phyloP scores from a whole-genome alignment of 2,888 invertebrate genomes.

The Pseudolycoriella hygida region DNA sequence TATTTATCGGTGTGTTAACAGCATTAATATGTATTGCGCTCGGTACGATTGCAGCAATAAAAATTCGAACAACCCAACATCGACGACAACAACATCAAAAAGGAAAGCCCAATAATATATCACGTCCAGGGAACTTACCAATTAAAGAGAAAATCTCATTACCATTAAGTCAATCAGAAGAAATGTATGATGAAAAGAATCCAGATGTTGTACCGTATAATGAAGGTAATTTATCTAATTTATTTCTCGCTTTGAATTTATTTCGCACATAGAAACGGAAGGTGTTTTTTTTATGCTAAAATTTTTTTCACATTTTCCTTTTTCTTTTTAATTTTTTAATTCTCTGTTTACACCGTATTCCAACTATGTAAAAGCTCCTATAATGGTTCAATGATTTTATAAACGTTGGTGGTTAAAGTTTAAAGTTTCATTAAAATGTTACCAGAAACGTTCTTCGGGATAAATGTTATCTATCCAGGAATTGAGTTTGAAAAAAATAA shows the following conservation, averaged over 20 bases:
- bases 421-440: too few relatives aligned
- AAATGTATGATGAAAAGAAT: conserved; percentile 73
- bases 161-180: conserved; percentile 45
- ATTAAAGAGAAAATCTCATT: conserved; percentile 49
- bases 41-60: conserved; percentile 27
- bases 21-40: conserved; percentile 28
- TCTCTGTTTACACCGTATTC: neutral
- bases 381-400: too few relatives aligned
- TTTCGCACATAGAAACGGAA: neutral
- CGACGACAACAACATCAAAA: conserved; percentile 24
- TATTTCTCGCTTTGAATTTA: neutral
- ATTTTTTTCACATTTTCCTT: neutral
- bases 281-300: too few relatives aligned
- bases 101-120: conserved; percentile 27
- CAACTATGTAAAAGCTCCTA: too few relatives aligned
- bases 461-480: too few relatives aligned
- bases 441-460: too few relatives aligned
- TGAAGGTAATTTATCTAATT: conserved; percentile 44
- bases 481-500: too few relatives aligned
- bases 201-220: conserved; percentile 77
- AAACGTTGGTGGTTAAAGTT: too few relatives aligned
- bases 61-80: conserved; percentile 27
- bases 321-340: neutral
- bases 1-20: conserved; percentile 29
- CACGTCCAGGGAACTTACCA: conserved; percentile 40